Percentiles rank a stretch among this genome's conserved stretches.
Conservation (phyloP, 1,140 invertebrate genomes). For the Hypsibius dujardini region DNA sequence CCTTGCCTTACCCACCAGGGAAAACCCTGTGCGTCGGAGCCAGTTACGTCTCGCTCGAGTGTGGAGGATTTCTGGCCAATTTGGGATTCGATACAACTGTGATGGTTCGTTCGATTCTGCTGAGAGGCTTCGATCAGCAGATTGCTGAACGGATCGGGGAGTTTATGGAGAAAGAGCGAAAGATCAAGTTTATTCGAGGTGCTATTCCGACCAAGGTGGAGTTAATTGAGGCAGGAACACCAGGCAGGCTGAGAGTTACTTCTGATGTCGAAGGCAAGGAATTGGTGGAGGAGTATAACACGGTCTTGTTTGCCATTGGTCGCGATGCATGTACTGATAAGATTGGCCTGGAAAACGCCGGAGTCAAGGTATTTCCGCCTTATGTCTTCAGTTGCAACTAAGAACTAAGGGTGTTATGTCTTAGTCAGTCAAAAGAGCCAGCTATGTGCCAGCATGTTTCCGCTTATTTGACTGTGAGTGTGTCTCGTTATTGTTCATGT, state of each 20-base stretch:
- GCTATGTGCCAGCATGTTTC: too few relatives aligned
- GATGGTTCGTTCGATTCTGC: conserved; percentile 66
- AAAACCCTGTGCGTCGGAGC: conserved; percentile 85
- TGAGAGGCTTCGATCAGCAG: conserved; percentile 92
- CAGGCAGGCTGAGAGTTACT: neutral
- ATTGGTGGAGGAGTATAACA: conserved; percentile 24
- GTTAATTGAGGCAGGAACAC: conserved; percentile 34
- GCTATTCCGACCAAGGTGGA: conserved; percentile 58
- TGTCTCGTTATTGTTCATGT: too few relatives aligned
- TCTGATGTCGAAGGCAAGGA: neutral
- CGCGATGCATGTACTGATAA: conserved; percentile 42
- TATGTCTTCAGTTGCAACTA: neutral
- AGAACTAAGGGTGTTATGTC: conserved; percentile 18
- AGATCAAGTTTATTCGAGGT: conserved; percentile 61
- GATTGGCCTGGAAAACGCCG: conserved; percentile 41
- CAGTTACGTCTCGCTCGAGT: conserved; percentile 87
- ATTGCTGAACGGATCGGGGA: conserved; percentile 66
- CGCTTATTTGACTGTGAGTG: too few relatives aligned
- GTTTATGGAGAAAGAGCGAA: conserved; percentile 59
- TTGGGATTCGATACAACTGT: conserved; percentile 72
- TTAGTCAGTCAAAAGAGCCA: too few relatives aligned
- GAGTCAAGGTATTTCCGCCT: conserved; percentile 32
- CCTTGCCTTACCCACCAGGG: conserved; percentile 61
- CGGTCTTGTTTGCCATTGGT: conserved; percentile 44
- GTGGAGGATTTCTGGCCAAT: conserved; percentile 78